Base-by-base conservation (phyloP, 2,113 vertebrate species). In the Megalops atlanticus region DNA sequence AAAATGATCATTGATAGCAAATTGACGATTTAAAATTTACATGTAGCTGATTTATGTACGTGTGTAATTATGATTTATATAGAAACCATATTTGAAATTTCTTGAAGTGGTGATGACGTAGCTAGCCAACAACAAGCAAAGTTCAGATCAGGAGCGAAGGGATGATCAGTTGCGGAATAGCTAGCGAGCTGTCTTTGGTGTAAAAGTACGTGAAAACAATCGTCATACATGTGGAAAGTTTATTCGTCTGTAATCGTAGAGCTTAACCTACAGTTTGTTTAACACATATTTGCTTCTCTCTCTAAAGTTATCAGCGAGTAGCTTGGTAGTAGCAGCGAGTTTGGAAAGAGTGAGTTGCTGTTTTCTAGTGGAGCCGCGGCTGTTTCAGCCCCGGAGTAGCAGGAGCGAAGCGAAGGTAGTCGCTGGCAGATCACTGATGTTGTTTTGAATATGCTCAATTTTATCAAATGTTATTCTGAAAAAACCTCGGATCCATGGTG, bases 401-500 rank as follows among this genome's bases (percentile, higher is more conserved):
- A 79, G 88, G 88, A 91, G 73, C 31, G 84, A 84, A 84, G 91
- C 85, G 86, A 82, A 89, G 88, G 85, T 85, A 83, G 86, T 85
- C 78, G 84, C 92, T 86, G 91, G 90, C 85, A 77, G 86, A 85
- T 85, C 87, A 84, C 85, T 89, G 84, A 78, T 91, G 82, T 92
- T 88, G 90, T 87, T 92, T 84, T 93, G 85, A 95, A 92, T 89
- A 95, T 96, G 97, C 92, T 92, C 83, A 76, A 87, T 86, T 85
- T 86, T 90, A 88, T 87, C 90, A 77, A 38, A 73, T 80, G 88
- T 89, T 92, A 90, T 81, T 89, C 88, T 85, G 88, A 78, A 88
- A 90, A 85, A 89, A 83, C 89, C 84, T 88, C 93, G 93, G 94
- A 93, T 87, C 93, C 94, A 95, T 95, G 96, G 96, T 96, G 95